Percentiles rank a stretch among this genome's conserved stretches.
phyloP scores from a whole-genome alignment of 37 sponge, comb jelly and placozoan species.

The Diacarnus erythraeanus region DNA sequence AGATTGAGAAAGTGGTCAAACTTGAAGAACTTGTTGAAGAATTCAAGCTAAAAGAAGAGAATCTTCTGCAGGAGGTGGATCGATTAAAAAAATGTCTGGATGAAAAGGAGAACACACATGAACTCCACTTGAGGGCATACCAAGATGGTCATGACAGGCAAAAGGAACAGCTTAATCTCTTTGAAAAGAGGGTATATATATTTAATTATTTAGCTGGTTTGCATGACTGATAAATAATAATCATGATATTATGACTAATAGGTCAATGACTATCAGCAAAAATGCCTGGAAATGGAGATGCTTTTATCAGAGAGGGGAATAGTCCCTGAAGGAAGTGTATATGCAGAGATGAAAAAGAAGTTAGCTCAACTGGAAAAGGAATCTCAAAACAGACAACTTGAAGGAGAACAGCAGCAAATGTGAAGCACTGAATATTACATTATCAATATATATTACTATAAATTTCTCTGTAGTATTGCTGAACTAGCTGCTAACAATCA shows the following conservation, averaged over 20 bases:
- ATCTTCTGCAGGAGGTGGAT: slow-evolving; percentile 33
- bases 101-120: slow-evolving; percentile 10
- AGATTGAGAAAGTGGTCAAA: slow-evolving; percentile 1
- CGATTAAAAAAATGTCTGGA: slow-evolving; percentile 18
- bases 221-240: too few species aligned
- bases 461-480: slow-evolving; percentile 16
- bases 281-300: slow-evolving; percentile 3
- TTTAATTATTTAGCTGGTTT: too few species aligned
- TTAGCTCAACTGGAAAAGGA: not conserved
- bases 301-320: too few species aligned
- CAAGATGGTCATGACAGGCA: slow-evolving; percentile 40
- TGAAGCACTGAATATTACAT: slow-evolving; percentile 23
- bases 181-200: slow-evolving; percentile 28
- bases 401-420: slow-evolving; percentile 2
- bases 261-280: not conserved
- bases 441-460: too few species aligned
- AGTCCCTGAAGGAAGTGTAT: not conserved
- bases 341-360: slow-evolving; percentile 1
- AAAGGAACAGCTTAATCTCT: slow-evolving; percentile 4
- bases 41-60: not conserved
- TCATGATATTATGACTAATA: too few species aligned
- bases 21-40: slow-evolving; percentile 4
- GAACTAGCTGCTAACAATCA: slow-evolving; percentile 40
- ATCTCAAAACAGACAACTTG: too few species aligned
- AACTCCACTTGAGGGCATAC: slow-evolving; percentile 16